These are phyloP conservation scores for Macroramphosus scolopax DNA, from an alignment of 2,797 vertebrate genomes.

Conservation along the genomic window DNA sequence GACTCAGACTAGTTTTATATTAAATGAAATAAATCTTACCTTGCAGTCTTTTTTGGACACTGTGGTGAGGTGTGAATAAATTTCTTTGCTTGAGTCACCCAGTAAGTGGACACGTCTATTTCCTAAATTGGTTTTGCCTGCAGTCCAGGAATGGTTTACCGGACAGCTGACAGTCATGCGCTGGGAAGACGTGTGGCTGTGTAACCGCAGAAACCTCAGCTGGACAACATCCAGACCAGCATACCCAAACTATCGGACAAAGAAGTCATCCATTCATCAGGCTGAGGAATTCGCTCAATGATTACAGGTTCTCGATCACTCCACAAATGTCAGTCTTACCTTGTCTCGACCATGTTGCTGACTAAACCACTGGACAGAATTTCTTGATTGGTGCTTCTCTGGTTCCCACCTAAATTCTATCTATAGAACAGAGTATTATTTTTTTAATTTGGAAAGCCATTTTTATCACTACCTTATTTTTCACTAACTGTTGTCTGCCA, in stretches of 20 bases:
- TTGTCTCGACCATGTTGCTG: constrained; percentile 54
- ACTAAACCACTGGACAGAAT: constrained; percentile 52
- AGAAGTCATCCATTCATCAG: background rate
- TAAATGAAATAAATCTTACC: constrained; percentile 53
- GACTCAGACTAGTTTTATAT: too few species aligned
- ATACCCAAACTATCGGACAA: constrained; percentile 69
- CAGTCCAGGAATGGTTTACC: constrained; percentile 13
- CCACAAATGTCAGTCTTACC: constrained; percentile 43
- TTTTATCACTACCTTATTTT: too few species aligned
- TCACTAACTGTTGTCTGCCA: too few species aligned
- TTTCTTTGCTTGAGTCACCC: constrained; percentile 70
- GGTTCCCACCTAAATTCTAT: constrained; percentile 50
- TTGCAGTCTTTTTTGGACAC: constrained; percentile 49
- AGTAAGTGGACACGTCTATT: constrained; percentile 47
- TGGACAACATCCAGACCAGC: constrained; percentile 70
- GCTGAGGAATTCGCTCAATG: background rate
- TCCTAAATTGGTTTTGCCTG: constrained; percentile 5
- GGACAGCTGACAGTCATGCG: constrained; percentile 59
- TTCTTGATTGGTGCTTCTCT: constrained; percentile 24
- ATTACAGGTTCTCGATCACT: background rate
- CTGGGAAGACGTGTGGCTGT: constrained; percentile 74
- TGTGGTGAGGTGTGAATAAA: constrained; percentile 49
- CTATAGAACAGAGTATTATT: constrained; percentile 44
- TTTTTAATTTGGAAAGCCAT: too few species aligned
- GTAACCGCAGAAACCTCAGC: constrained; percentile 76